A percentile compares a stretch with the other conserved stretches of the same genome.
These are phyloP conservation scores for Psix sp. DNA, from an alignment of 1,140 invertebrate species.

Conservation along the genomic window DNA sequence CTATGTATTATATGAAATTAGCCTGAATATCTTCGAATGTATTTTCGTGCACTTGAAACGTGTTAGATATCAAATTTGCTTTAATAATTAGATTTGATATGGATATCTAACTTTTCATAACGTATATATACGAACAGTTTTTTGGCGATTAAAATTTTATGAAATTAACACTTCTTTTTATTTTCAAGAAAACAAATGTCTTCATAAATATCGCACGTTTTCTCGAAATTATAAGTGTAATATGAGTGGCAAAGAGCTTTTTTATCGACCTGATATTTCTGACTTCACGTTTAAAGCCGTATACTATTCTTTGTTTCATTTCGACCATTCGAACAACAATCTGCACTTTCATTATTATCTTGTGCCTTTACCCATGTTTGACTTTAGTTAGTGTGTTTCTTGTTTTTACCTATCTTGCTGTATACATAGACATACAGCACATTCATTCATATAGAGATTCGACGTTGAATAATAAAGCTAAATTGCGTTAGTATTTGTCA, in stretches of 20 bases:
- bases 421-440: not conserved
- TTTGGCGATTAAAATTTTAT: no score
- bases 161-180: no score
- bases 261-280: slow-evolving; percentile 52
- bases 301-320: slow-evolving; percentile 44
- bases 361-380: slow-evolving; percentile 41
- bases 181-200: slow-evolving; percentile 18
- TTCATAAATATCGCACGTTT: slow-evolving; percentile 39
- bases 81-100: no score
- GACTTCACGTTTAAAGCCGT: slow-evolving; percentile 42
- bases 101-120: no score
- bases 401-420: slow-evolving; percentile 16
- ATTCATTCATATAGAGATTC: slow-evolving; percentile 11
- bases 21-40: no score
- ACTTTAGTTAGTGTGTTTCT: slow-evolving; percentile 40
- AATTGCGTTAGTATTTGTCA: slow-evolving; percentile 49
- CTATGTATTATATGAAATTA: no score
- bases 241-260: slow-evolving; percentile 39
- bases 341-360: slow-evolving; percentile 57
- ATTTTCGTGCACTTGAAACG: no score
- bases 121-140: no score
- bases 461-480: slow-evolving; percentile 34
- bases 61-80: no score
- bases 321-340: slow-evolving; percentile 57
- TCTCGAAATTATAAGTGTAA: slow-evolving; percentile 47